A percentile compares a stretch with the other conserved stretches of the same genome.
Evolutionary conservation across 2,797 vertebrate species (phyloP).

Genomic region (Spinus olivaceus): DNA sequence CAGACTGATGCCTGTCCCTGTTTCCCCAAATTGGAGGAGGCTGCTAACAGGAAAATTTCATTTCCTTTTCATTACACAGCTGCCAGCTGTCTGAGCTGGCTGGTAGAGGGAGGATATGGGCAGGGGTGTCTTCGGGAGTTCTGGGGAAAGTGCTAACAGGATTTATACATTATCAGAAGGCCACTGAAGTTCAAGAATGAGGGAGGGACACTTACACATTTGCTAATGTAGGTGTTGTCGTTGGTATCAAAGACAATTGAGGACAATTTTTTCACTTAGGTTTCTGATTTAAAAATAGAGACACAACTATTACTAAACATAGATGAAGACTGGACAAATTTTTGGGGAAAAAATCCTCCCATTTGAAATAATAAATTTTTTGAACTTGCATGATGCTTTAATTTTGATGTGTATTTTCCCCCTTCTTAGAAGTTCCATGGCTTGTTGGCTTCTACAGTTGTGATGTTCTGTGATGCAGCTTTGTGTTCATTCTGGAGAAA

Average conservation of each 20-base stretch:
- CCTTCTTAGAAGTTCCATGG: not conserved
- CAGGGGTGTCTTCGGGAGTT: not conserved
- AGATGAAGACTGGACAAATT: not conserved
- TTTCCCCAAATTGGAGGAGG: not conserved
- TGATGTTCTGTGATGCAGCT: not conserved
- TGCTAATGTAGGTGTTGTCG: not conserved
- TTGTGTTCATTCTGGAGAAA: not conserved
- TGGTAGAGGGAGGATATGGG: not conserved
- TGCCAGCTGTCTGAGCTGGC: not conserved
- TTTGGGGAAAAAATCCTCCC: not conserved
- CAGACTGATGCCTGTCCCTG: not conserved
- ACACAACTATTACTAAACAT: not conserved
- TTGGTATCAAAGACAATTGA: not conserved
- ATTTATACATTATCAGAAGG: not conserved
- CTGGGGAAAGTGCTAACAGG: not conserved
- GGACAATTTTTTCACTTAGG: not conserved
- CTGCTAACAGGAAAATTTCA: constrained; percentile 27
- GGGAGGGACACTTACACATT: not conserved
- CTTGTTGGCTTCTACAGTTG: not conserved
- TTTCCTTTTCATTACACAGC: not conserved
- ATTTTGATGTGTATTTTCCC: not conserved
- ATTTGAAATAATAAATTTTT: not conserved
- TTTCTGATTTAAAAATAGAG: not conserved
- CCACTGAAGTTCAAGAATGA: not conserved
- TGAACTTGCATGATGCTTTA: not conserved